phyloP scores from a whole-genome alignment of 2,888 invertebrate genomes.

The Andrena minutula region DNA sequence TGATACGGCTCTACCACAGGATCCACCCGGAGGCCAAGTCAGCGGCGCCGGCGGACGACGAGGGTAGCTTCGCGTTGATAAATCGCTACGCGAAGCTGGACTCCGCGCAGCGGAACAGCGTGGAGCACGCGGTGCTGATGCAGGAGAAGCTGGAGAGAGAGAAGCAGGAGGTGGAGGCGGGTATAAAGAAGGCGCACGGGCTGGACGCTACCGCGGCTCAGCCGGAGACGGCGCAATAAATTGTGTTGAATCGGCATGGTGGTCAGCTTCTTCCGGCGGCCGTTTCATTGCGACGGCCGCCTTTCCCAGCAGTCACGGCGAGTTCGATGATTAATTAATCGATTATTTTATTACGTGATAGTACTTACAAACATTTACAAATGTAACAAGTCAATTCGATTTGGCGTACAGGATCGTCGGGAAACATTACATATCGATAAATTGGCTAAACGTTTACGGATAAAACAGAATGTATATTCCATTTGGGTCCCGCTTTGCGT shows the following conservation, averaged over 20 bases:
- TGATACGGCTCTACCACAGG: slow-evolving; percentile 87
- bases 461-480: slow-evolving; percentile 46
- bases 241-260: background rate
- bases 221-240: background rate
- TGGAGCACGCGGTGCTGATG: slow-evolving; percentile 19
- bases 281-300: no score
- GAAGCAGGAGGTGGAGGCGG: slow-evolving; percentile 87
- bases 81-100: slow-evolving; percentile 88
- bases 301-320: slow-evolving; percentile 14
- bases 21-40: slow-evolving; percentile 87
- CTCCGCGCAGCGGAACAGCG: slow-evolving; percentile 78
- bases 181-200: slow-evolving; percentile 90
- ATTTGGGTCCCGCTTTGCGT: slow-evolving; percentile 42
- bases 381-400: slow-evolving; percentile 83
- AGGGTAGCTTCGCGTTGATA: slow-evolving; percentile 87
- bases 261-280: background rate
- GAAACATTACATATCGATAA: slow-evolving; percentile 76
- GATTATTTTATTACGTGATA: slow-evolving; percentile 82
- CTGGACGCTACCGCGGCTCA: slow-evolving; percentile 43
- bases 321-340: slow-evolving; percentile 76
- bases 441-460: slow-evolving; percentile 63
- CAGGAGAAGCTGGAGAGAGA: slow-evolving; percentile 88
- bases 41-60: slow-evolving; percentile 84
- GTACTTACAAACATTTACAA: slow-evolving; percentile 84
- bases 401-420: slow-evolving; percentile 81